These are phyloP conservation scores for Glareola pratincola DNA, from an alignment of 2,113 vertebrate species.

Conservation along the genomic window DNA sequence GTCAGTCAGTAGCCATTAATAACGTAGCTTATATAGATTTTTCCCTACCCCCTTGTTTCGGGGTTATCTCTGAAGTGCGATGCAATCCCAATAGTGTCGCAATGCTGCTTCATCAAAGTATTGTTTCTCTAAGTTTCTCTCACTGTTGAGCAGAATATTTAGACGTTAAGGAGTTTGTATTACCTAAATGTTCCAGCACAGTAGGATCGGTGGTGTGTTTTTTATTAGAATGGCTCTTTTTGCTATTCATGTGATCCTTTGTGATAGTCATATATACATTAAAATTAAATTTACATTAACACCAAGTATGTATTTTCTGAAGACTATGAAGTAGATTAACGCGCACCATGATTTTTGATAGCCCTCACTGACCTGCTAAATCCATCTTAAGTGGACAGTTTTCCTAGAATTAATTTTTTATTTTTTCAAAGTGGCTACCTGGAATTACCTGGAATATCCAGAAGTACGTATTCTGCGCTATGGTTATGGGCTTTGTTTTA, in stretches of 20 bases:
- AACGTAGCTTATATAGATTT: conserved; percentile 48
- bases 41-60: conserved; percentile 9
- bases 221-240: not conserved
- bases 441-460: not conserved
- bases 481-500: not conserved
- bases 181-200: not conserved
- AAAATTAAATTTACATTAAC: not conserved
- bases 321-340: not conserved
- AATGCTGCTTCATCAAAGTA: not conserved
- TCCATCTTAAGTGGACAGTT: not conserved
- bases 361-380: not conserved
- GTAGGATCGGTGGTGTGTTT: not conserved
- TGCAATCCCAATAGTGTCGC: not conserved
- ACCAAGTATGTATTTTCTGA: not conserved
- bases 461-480: not conserved
- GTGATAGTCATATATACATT: not conserved
- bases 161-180: not conserved
- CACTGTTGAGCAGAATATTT: not conserved
- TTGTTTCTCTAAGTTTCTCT: not conserved
- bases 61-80: conserved; percentile 48
- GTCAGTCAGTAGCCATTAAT: conserved; percentile 54
- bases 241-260: not conserved
- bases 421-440: not conserved
- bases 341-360: not conserved
- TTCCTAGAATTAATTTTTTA: not conserved